Evolutionary conservation across 2,797 vertebrate genomes (phyloP).

Genomic region (Linurgus olivaceus): DNA sequence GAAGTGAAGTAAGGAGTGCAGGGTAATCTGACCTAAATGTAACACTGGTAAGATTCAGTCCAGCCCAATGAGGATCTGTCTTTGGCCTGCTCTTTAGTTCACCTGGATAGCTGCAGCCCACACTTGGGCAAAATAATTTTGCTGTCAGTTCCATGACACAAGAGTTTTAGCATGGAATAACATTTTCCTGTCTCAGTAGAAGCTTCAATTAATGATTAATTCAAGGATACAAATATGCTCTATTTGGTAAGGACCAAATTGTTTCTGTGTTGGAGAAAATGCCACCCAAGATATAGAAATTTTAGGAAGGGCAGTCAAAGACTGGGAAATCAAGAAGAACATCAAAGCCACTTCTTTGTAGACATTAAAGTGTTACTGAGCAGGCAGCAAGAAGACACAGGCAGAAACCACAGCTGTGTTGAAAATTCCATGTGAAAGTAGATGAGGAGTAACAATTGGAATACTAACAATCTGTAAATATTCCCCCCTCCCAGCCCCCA

Average conservation of each 20-base stretch:
- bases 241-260: not conserved
- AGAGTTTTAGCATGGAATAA: not conserved
- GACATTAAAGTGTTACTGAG: not conserved
- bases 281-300: not conserved
- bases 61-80: not conserved
- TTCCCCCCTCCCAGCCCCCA: accelerated
- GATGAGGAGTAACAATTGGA: not conserved
- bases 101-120: not conserved
- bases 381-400: not conserved
- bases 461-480: not conserved
- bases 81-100: not conserved
- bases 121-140: not conserved
- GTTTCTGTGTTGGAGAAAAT: not conserved
- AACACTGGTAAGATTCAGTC: not conserved
- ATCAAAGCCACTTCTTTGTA: not conserved
- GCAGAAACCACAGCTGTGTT: not conserved
- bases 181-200: not conserved
- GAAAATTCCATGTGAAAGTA: not conserved
- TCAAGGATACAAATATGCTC: not conserved
- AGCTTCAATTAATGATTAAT: not conserved
- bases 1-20: not conserved
- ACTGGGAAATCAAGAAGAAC: not conserved
- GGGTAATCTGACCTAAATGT: not conserved
- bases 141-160: not conserved
- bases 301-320: not conserved